Conservation (phyloP, 2,113 vertebrate genomes). For the Gymnorhina tibicen region DNA sequence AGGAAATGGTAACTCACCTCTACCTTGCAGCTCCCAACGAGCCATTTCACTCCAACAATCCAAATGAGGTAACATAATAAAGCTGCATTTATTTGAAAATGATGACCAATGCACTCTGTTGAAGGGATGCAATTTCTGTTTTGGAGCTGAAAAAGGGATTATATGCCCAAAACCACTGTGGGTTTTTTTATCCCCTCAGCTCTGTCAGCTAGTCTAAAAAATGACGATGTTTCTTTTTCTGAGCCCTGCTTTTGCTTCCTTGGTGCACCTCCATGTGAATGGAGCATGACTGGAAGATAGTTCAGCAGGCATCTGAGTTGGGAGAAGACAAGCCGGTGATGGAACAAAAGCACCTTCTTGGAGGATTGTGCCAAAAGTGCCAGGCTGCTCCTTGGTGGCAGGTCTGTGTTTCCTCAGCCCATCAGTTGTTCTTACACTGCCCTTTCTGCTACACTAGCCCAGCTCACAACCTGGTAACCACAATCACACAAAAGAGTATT, state of each 20-base stretch:
- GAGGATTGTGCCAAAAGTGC: not conserved
- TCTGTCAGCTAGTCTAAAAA: not conserved
- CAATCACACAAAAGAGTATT: not conserved
- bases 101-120: not conserved
- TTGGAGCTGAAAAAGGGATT: not conserved
- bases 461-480: not conserved
- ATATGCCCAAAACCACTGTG: not conserved
- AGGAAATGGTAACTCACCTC: too few species aligned
- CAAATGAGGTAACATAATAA: not conserved
- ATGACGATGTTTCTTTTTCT: not conserved
- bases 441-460: not conserved
- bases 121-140: not conserved
- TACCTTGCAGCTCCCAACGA: not conserved
- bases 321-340: not conserved
- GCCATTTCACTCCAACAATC: not conserved
- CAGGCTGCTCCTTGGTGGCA: not conserved
- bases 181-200: not conserved
- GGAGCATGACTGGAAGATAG: not conserved
- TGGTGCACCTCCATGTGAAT: accelerated
- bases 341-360: not conserved
- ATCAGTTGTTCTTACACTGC: not conserved
- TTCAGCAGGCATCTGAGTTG: not conserved
- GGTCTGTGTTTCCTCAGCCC: not conserved
- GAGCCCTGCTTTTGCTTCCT: not conserved
- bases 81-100: not conserved